These are phyloP conservation scores for Portevinia maculata DNA, from an alignment of 2,888 invertebrate genomes.

Conservation along the genomic window DNA sequence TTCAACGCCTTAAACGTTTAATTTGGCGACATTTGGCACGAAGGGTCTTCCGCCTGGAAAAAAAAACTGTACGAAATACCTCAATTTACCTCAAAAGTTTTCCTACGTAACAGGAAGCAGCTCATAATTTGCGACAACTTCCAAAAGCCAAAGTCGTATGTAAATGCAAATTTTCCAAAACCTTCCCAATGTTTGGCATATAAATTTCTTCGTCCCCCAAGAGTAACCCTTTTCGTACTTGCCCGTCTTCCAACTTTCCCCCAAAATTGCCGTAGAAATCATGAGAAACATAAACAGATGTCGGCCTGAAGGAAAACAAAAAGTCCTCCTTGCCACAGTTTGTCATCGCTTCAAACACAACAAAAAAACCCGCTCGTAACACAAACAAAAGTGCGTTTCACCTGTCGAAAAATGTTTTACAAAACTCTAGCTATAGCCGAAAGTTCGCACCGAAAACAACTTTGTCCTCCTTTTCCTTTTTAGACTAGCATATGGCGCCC, in stretches of 20 bases:
- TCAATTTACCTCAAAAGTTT: conserved; percentile 59
- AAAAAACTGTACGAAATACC: conserved; percentile 1
- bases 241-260: conserved; percentile 10
- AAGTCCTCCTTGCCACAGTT: conserved; percentile 53
- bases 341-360: conserved; percentile 49
- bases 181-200: conserved; percentile 61
- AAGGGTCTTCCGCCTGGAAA: neutral
- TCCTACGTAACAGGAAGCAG: conserved; percentile 31
- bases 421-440: conserved; percentile 49
- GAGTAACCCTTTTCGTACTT: conserved; percentile 47
- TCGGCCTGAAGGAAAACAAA: conserved; percentile 62
- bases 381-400: conserved; percentile 63
- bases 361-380: conserved; percentile 10
- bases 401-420: conserved; percentile 66
- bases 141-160: conserved; percentile 59
- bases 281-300: conserved; percentile 70
- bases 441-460: conserved; percentile 47
- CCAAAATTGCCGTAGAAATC: conserved; percentile 55
- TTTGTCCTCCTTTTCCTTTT: conserved; percentile 54
- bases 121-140: conserved; percentile 59
- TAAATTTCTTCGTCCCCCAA: conserved; percentile 10
- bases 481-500: conserved; percentile 64
- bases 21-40: conserved; percentile 32
- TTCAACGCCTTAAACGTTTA: conserved; percentile 3
- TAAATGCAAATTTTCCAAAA: conserved; percentile 63